phyloP scores from a whole-genome alignment of 2,797 vertebrate genomes.

The Podarcis lilfordi region DNA sequence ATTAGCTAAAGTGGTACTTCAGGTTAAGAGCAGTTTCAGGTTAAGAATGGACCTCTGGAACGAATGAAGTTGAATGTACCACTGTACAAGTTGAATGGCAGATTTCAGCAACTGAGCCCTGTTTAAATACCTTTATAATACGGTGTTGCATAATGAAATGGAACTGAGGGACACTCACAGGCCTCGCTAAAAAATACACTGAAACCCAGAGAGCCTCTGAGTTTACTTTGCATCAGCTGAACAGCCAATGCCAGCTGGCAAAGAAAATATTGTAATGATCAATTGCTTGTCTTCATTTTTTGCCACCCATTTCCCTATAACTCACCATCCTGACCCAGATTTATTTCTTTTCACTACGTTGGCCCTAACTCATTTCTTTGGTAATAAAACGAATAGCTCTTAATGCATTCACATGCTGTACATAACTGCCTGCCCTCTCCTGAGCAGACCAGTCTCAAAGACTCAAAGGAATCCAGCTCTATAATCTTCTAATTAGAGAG shows the following conservation, averaged over 20 bases:
- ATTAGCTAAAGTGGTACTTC: too few relatives aligned
- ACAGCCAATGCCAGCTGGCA: constrained; percentile 22
- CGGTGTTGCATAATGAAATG: constrained; percentile 27
- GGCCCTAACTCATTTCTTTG: constrained; percentile 41
- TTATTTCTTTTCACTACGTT: constrained; percentile 28
- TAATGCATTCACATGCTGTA: not conserved
- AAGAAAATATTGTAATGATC: not conserved
- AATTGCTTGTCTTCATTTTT: constrained; percentile 15
- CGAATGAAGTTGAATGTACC: too few relatives aligned
- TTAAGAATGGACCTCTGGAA: too few relatives aligned
- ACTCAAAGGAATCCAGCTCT: not conserved
- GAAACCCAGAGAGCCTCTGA: not conserved
- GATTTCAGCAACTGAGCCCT: not conserved
- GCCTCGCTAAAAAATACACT: not conserved
- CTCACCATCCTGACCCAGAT: not conserved
- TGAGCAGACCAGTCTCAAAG: not conserved
- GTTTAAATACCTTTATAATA: not conserved
- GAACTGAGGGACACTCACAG: constrained; percentile 7
- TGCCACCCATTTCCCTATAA: not conserved
- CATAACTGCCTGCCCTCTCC: not conserved
- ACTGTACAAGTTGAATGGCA: not conserved
- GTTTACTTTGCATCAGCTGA: not conserved
- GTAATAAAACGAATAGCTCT: constrained; percentile 28
- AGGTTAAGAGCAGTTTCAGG: too few relatives aligned
- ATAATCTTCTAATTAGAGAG: constrained; percentile 30